Evolutionary conservation across 2,888 invertebrate species (phyloP).

Genomic region (Dyspetes luteomarginatus): DNA sequence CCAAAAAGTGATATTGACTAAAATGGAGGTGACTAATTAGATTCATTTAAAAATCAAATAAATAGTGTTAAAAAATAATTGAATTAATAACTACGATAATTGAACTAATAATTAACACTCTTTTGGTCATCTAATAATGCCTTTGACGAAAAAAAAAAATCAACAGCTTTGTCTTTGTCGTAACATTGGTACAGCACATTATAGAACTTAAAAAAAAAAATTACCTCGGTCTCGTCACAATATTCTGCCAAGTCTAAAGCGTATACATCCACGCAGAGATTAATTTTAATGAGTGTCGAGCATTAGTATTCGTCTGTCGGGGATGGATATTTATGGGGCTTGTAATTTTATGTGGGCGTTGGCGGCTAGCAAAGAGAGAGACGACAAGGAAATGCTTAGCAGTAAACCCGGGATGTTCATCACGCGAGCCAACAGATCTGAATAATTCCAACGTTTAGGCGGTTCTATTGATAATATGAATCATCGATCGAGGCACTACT

Average conservation of each 20-base stretch:
- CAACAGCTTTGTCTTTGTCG: not conserved
- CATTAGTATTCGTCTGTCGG: slow-evolving; percentile 67
- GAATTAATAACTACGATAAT: too few species aligned
- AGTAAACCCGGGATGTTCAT: slow-evolving; percentile 12
- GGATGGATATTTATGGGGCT: slow-evolving; percentile 75
- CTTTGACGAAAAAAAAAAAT: too few species aligned
- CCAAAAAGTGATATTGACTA: too few species aligned
- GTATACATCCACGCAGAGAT: slow-evolving; percentile 61
- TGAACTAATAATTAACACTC: too few species aligned
- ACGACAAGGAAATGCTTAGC: slow-evolving; percentile 49
- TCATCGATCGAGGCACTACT: not conserved
- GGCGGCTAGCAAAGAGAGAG: slow-evolving; percentile 51
- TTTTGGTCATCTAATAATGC: too few species aligned
- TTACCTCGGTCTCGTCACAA: slow-evolving; percentile 7
- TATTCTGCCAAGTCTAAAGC: slow-evolving; percentile 1
- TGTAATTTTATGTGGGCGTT: slow-evolving; percentile 68
- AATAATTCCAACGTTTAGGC: slow-evolving; percentile 14
- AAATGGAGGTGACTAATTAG: too few species aligned
- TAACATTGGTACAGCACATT: not conserved
- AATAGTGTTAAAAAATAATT: too few species aligned
- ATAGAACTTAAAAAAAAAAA: not conserved
- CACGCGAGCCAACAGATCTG: slow-evolving; percentile 7
- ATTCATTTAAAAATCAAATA: too few species aligned
- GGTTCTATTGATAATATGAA: slow-evolving; percentile 6
- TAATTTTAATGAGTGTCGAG: slow-evolving; percentile 70